Evolutionary conservation across 1,140 invertebrate species (phyloP), one percentile per base, ranked within the genome.

Genomic region (Achroia grisella): DNA sequence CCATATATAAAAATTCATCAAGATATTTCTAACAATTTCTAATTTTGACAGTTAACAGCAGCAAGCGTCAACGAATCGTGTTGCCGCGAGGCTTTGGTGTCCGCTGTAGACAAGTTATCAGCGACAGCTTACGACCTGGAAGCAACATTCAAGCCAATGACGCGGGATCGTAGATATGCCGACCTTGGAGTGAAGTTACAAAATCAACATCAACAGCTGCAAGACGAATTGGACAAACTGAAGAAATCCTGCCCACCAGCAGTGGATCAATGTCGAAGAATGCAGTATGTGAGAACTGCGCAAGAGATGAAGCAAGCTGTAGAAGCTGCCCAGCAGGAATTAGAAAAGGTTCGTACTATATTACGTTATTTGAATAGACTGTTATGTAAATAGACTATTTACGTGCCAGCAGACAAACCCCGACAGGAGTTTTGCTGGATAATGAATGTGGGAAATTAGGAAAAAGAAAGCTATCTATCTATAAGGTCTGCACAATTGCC

Each of bases 41-140:
- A 4, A 10, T 31, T n/a, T 12, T 30, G 44, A 1, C 13, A 62
- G 60, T 8, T 58, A 10, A 59, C 50, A 10, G 56, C 60, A 4
- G 37, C 56, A 1, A 50, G 29, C 12, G 50, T 59, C 0, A 23
- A 30, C 1, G 34, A 53, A 4, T 14, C 44, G 1, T 10, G 10
- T 13, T 59, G 60, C 15, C 44, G 42, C 8, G n/a, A 13, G 1
- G 27, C 48, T 2, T 15, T 63, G n/a, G 4, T 47, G n/a, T 33
- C 31, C n/a, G 45, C 56, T 0, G 42, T 32, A 0, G 35, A 51
- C 14, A 37, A 10, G 4, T 39, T 60, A 0, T 36, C 49, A 0
- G 10, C 27, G 0, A 23, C 31, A 10, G 33, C 45, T 2, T 12
- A 36, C 5, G 30, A 43, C 8, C 28, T 63, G 9, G 41, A 50